Evolutionary conservation across 2,797 vertebrate genomes (phyloP), one percentile per base, ranked within the genome.

Genomic region (Sebastes cheni): DNA sequence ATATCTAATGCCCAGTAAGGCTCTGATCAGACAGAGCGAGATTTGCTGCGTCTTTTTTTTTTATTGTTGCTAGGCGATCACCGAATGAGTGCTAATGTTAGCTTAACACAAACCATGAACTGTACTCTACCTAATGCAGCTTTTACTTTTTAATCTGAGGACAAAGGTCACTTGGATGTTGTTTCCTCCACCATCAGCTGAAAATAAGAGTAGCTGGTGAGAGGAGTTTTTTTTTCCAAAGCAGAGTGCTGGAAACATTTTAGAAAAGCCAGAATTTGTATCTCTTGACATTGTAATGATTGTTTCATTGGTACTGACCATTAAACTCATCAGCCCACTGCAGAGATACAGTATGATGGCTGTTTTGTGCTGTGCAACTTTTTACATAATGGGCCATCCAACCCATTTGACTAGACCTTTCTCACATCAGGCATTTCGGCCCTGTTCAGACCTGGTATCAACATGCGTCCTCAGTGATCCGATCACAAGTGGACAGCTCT

Each of bases 321-420:
- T 78, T 54, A 67, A 67, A 58, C 66, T 58, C 60, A 42, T 83
- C 72, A 69, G 13, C 66, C 61, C 23, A 73, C 67, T 30, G 30
- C 72, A 27, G 62, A 46, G 22, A 12, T 6, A 18, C 1, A 18
- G 42, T 18, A 23, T 78, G 68, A 60, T 73, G 22, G 67, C n/a
- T 54, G 61, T 36, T 58, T 60, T 16, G 52, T 23, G 18, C 29
- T 58, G 32, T 25, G 14, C 20, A 16, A 39, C 32, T 32, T 72
- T 60, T 74, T 66, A 42, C 12, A 69, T 42, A 46, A 67, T 61
- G 14, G 67, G 23, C 68, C 50, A 16, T 58, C 8, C 42, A 27
- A 18, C 12, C 6, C 13, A 16, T 75, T 36, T 69, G 16, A 70
- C 46, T 2, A 9, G 10, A 56, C 8, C 9, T 36, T 23, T 56